Percentiles rank a stretch among this genome's conserved stretches.
Evolutionary conservation across 53 echinoderm and acorn worm genomes (phyloP).

Genomic region (Holothuria scabra): DNA sequence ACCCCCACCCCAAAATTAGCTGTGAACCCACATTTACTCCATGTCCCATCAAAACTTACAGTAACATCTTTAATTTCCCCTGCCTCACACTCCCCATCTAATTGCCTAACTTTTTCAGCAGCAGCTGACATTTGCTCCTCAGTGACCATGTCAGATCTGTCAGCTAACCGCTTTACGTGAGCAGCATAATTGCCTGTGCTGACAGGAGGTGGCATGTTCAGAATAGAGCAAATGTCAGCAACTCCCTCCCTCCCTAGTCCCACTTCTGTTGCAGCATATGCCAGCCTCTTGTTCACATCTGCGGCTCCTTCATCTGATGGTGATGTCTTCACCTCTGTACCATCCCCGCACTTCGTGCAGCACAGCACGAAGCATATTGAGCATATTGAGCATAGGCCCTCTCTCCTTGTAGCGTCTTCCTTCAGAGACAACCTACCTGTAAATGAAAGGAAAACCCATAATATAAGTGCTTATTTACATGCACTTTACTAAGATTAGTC

Average conservation of each 20-base stretch:
- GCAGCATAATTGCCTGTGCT: background rate
- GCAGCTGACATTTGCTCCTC: background rate
- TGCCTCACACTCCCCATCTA: no score
- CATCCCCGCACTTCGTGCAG: background rate
- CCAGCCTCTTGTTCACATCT: background rate
- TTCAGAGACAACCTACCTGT: background rate
- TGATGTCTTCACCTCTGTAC: background rate
- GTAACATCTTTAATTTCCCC: no score
- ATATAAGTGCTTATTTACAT: no score
- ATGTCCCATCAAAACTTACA: no score
- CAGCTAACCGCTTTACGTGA: background rate
- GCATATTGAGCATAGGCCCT: background rate
- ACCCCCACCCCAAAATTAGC: no score
- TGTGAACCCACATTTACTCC: no score
- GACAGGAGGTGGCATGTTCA: background rate
- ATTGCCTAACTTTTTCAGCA: no score
- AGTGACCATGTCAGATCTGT: background rate
- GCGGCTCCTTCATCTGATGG: slow-evolving; percentile 8
- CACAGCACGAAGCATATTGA: no score
- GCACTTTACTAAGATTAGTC: no score
- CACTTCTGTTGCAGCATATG: no score
- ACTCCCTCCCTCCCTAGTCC: no score
- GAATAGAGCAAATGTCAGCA: no score
- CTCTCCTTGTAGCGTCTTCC: background rate
- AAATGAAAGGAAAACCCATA: background rate